These are phyloP conservation scores for Onchidella celtica DNA, from an alignment of 2,888 invertebrate genomes.

Conservation along the genomic window DNA sequence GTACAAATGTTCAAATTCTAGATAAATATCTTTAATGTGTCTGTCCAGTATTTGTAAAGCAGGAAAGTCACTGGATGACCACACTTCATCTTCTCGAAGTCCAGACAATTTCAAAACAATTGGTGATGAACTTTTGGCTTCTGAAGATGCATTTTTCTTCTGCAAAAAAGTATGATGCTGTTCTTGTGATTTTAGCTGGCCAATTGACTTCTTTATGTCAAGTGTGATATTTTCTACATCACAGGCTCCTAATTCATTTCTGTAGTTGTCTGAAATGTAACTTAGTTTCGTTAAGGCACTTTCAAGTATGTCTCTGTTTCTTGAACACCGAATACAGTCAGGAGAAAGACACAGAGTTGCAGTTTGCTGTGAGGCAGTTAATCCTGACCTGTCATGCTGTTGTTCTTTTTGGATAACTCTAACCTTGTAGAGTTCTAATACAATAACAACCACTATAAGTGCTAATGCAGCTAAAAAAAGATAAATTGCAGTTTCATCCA, in stretches of 20 bases:
- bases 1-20: constrained; percentile 51
- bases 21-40: constrained; percentile 40
- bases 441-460: constrained; percentile 18
- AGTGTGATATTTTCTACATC: constrained; percentile 20
- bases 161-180: background rate
- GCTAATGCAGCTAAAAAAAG: background rate
- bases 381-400: background rate
- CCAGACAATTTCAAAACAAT: constrained; percentile 54
- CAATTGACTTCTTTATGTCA: constrained; percentile 32
- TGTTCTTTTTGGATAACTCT: background rate
- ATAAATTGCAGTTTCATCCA: constrained; percentile 23
- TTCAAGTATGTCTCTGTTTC: constrained; percentile 47
- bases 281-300: constrained; percentile 53
- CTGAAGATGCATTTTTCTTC: too few species aligned
- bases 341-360: constrained; percentile 48
- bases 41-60: constrained; percentile 41
- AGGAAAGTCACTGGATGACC: constrained; percentile 46
- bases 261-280: constrained; percentile 36
- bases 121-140: constrained; percentile 42
- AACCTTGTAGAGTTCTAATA: constrained; percentile 28
- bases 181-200: background rate
- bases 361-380: background rate
- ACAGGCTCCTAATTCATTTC: background rate
- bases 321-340: constrained; percentile 56
- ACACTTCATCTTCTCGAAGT: constrained; percentile 50